Percentiles rank a stretch among this genome's conserved stretches.
phyloP scores from a whole-genome alignment of 2,113 vertebrate genomes.

The Empidonax alnorum region DNA sequence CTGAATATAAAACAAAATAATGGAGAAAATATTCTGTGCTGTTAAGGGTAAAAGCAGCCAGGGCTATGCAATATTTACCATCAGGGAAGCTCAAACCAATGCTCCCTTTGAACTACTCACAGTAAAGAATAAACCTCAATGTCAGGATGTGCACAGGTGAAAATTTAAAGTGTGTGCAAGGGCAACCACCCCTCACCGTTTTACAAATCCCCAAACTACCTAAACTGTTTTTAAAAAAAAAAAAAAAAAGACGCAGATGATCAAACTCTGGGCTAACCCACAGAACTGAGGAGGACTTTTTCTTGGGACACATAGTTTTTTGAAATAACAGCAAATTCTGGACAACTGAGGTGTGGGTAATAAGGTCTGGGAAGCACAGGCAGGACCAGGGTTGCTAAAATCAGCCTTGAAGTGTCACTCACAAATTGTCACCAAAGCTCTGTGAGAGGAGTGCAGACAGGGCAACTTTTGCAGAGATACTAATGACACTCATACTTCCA shows the following conservation, averaged over 20 bases:
- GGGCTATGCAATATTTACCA: not conserved
- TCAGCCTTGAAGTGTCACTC: not conserved
- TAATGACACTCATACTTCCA: not conserved
- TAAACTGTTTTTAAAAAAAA: not conserved
- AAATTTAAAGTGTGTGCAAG: not conserved
- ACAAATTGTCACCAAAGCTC: conserved; percentile 25
- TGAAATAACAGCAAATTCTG: not conserved
- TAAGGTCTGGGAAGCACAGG: not conserved
- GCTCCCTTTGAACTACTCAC: not conserved
- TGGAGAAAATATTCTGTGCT: not conserved
- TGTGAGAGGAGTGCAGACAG: conserved; percentile 15
- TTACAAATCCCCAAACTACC: not conserved
- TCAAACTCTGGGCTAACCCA: not conserved
- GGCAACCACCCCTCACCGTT: not conserved
- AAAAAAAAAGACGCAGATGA: not conserved
- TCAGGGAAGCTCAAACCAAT: not conserved
- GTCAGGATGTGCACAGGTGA: rapidly evolving
- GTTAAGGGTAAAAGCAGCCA: not conserved
- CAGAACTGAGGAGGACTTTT: not conserved
- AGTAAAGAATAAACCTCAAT: not conserved
- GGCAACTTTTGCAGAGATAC: conserved; percentile 6
- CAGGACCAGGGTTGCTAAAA: not conserved
- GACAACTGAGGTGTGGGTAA: not conserved
- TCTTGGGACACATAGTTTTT: not conserved
- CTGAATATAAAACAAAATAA: not conserved